These are phyloP conservation scores for Formicarius rufipectus DNA, from an alignment of 2,113 vertebrate genomes.

Conservation along the genomic window DNA sequence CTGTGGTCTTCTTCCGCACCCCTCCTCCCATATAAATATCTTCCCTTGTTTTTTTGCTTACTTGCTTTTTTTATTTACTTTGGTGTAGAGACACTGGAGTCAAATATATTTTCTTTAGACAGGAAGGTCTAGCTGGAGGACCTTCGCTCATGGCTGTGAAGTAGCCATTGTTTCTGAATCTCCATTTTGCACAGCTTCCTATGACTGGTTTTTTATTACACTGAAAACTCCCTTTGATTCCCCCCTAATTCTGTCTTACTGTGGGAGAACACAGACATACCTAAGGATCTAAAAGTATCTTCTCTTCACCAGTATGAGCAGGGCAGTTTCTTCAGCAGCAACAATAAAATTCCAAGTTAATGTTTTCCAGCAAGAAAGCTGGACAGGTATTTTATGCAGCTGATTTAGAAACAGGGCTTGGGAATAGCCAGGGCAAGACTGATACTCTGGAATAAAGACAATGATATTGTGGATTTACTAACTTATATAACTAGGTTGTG, in stretches of 20 bases:
- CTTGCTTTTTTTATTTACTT: neutral
- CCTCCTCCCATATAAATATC: neutral
- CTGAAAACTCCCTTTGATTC: neutral
- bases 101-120: neutral
- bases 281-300: neutral
- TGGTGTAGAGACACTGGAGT: neutral
- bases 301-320: neutral
- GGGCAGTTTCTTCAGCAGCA: neutral
- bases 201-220: neutral
- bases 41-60: neutral
- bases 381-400: neutral
- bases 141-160: neutral
- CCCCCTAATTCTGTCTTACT: neutral
- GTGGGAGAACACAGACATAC: neutral
- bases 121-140: neutral
- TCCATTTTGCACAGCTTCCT: neutral
- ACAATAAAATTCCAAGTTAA: neutral
- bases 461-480: neutral
- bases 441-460: neutral
- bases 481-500: neutral
- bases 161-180: neutral
- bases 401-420: neutral
- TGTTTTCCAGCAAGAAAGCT: neutral
- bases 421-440: neutral
- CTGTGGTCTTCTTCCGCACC: neutral